phyloP scores from a whole-genome alignment of 2,113 vertebrate genomes.

The Globicephala melas region DNA sequence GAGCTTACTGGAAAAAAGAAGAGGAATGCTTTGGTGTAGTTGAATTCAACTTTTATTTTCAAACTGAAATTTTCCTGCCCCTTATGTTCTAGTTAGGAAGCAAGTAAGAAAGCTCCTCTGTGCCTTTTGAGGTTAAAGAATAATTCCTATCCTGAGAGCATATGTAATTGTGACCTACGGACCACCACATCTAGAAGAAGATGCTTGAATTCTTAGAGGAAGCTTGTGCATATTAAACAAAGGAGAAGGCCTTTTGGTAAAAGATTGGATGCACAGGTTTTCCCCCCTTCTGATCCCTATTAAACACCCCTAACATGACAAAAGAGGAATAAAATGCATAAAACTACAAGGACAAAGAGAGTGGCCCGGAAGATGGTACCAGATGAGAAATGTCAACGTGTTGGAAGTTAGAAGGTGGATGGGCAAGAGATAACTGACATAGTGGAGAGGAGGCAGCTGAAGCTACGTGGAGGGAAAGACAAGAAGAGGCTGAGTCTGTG shows the following conservation, averaged over 20 bases:
- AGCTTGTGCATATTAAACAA: neutral
- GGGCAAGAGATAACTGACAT: neutral
- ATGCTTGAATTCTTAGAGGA: neutral
- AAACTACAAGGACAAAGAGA: neutral
- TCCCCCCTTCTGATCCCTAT: neutral
- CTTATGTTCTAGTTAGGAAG: neutral
- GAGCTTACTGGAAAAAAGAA: neutral
- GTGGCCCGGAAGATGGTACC: neutral
- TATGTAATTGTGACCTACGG: neutral
- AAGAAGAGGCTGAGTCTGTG: neutral
- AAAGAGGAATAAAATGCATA: neutral
- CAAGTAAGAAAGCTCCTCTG: neutral
- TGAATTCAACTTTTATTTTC: conserved; percentile 28
- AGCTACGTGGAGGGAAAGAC: neutral
- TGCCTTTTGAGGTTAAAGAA: neutral
- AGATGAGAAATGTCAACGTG: neutral
- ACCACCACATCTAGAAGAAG: neutral
- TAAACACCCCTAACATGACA: neutral
- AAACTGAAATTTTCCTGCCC: neutral
- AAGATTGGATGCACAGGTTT: neutral
- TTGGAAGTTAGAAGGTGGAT: neutral
- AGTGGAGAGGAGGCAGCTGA: neutral
- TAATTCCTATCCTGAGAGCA: neutral
- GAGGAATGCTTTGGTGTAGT: neutral
- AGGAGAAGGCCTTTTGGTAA: neutral